Conservation (phyloP, 2,888 invertebrate species). For the Eilema depressum region DNA sequence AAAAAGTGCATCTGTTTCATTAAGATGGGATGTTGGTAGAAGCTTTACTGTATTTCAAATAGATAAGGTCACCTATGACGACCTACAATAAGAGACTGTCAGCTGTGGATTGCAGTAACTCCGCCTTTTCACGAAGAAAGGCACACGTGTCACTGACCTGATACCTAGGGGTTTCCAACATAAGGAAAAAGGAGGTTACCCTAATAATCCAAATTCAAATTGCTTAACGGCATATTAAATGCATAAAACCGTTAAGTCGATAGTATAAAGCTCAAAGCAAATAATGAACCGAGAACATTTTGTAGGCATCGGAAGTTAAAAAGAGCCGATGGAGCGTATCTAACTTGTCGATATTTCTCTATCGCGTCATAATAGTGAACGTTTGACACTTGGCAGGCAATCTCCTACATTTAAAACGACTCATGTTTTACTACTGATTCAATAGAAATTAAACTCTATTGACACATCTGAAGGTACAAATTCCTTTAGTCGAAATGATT, state of each 20-base stretch:
- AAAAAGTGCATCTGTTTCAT: too few relatives aligned
- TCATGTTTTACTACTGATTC: slow-evolving; percentile 29
- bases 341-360: slow-evolving; percentile 74
- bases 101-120: too few relatives aligned
- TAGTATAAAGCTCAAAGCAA: slow-evolving; percentile 58
- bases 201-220: neutral
- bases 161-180: neutral
- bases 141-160: neutral
- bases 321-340: slow-evolving; percentile 68
- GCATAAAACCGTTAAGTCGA: slow-evolving; percentile 46
- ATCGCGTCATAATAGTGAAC: slow-evolving; percentile 72
- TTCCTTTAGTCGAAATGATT: slow-evolving; percentile 8
- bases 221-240: slow-evolving; percentile 16
- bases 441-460: slow-evolving; percentile 48
- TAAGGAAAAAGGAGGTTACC: neutral
- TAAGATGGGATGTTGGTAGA: too few relatives aligned
- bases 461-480: slow-evolving; percentile 14
- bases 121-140: too few relatives aligned
- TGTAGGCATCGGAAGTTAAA: slow-evolving; percentile 64
- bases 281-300: slow-evolving; percentile 63
- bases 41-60: neutral
- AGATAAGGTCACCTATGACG: neutral
- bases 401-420: slow-evolving; percentile 34
- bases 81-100: neutral
- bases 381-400: slow-evolving; percentile 68